Conservation (phyloP, 92 coral and sea anemone genomes). For the Paramuricea clavata region DNA sequence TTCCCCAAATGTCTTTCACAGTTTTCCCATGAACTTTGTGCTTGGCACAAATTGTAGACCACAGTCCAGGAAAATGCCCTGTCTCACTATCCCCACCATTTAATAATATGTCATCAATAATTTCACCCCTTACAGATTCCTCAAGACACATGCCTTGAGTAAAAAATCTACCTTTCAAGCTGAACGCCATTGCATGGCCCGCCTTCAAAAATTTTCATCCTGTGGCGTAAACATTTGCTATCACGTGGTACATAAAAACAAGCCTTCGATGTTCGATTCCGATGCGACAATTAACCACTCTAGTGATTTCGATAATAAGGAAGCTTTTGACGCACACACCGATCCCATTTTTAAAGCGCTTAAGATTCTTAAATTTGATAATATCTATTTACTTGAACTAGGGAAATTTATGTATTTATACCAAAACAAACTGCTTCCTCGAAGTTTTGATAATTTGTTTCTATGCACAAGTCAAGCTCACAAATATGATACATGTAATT, state of each 20-base stretch:
- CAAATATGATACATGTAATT: no score
- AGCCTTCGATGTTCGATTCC: background rate
- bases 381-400: no score
- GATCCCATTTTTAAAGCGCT: no score
- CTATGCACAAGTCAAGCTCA: no score
- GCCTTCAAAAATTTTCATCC: no score
- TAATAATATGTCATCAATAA: constrained; percentile 38
- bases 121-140: background rate
- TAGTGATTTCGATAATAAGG: background rate
- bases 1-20: constrained; percentile 55
- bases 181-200: background rate
- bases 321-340: no score
- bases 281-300: background rate
- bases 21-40: constrained; percentile 34
- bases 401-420: no score
- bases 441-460: no score
- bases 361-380: no score
- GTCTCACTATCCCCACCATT: constrained; percentile 60
- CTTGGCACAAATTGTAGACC: constrained; percentile 40
- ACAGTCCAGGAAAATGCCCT: constrained; percentile 59
- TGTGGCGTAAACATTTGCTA: no score
- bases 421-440: no score
- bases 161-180: background rate
- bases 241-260: background rate
- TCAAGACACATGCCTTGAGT: background rate